Conservation (phyloP, 2,888 invertebrate genomes). For the Ptychoptera albimana region DNA sequence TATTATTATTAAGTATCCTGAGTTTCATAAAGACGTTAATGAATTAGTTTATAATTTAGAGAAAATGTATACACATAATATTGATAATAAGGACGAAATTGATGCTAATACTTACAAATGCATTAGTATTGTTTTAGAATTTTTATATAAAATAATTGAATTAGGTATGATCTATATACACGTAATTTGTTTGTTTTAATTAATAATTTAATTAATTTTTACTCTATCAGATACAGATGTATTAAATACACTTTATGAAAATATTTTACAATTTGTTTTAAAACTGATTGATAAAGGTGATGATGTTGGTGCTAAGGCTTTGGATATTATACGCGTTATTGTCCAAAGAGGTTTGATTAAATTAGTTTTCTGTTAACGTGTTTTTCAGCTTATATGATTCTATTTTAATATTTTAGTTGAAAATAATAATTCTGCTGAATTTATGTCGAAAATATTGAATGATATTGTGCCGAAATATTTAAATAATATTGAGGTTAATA, state of each 20-base stretch:
- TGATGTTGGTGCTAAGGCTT: constrained; percentile 20
- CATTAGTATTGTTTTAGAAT: constrained; percentile 8
- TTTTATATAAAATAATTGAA: constrained; percentile 20
- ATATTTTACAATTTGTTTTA: constrained; percentile 15
- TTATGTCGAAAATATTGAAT: constrained; percentile 6
- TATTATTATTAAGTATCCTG: too few relatives aligned
- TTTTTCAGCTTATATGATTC: too few relatives aligned
- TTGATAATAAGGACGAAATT: not conserved
- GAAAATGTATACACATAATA: too few relatives aligned
- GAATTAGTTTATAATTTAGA: too few relatives aligned
- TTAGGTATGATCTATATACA: constrained; percentile 13
- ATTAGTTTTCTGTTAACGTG: not conserved
- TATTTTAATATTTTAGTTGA: constrained; percentile 11
- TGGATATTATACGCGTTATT: constrained; percentile 18
- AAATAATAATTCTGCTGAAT: constrained; percentile 14
- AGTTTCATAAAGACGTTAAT: too few relatives aligned
- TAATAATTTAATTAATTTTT: not conserved
- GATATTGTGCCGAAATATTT: too few relatives aligned
- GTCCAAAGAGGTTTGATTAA: constrained; percentile 15
- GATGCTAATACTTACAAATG: constrained; percentile 4
- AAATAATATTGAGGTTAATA: too few relatives aligned
- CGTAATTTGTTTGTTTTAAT: not conserved
- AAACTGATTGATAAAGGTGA: constrained; percentile 21
- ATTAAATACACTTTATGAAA: not conserved
- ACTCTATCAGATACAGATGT: not conserved